A percentile compares a stretch with the other conserved stretches of the same genome.
Conservation (phyloP, 2,113 vertebrate genomes). For the Malurus melanocephalus region DNA sequence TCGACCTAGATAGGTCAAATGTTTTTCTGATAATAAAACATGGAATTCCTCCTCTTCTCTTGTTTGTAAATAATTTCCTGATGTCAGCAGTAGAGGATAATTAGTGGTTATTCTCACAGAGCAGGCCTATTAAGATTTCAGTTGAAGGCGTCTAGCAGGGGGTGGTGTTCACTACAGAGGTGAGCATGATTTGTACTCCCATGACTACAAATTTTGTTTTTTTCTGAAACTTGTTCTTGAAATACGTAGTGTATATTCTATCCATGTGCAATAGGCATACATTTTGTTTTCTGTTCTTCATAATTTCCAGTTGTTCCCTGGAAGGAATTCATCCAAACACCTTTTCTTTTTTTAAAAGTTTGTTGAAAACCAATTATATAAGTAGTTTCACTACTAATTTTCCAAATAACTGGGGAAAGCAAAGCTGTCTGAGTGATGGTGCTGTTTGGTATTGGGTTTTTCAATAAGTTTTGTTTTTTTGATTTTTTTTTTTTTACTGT, state of each 20-base stretch:
- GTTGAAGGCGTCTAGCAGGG: not conserved
- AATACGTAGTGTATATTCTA: not conserved
- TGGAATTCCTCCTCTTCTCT: not conserved
- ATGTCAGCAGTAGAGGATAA: not conserved
- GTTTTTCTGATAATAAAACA: not conserved
- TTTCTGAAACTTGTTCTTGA: not conserved
- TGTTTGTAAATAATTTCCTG: not conserved
- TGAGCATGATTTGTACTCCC: not conserved
- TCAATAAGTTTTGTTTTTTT: not conserved
- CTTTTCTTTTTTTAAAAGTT: not conserved
- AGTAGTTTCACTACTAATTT: not conserved
- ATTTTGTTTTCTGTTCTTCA: not conserved
- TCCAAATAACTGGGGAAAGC: not conserved
- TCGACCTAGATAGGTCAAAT: not conserved
- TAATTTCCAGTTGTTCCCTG: not conserved
- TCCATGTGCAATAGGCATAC: fast-evolving
- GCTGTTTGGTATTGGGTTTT: not conserved
- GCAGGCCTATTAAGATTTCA: not conserved
- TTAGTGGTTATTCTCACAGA: not conserved
- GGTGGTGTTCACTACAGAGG: not conserved
- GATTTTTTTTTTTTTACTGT: not conserved
- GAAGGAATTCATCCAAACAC: not conserved
- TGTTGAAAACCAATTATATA: not conserved
- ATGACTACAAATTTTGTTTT: not conserved
- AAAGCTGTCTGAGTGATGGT: not conserved